Percentiles rank a stretch among this genome's conserved stretches.
Evolutionary conservation across 53 echinoderm and acorn worm genomes (phyloP).

Genomic region (Holothuria leucospilota): DNA sequence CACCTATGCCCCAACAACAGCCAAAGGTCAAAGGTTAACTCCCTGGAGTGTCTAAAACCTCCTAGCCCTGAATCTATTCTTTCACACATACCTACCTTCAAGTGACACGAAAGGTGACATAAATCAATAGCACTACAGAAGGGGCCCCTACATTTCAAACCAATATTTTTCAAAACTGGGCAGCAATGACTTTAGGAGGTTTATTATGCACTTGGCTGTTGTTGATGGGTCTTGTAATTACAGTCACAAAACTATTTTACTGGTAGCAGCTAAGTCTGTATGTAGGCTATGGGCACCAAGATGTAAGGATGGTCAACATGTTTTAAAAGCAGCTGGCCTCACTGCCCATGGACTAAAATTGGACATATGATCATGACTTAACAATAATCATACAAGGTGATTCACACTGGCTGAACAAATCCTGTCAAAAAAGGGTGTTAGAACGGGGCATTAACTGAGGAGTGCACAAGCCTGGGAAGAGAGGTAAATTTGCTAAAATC

Average conservation of each 20-base stretch:
- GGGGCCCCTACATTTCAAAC: conserved; percentile 7
- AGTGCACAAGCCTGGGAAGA: no score
- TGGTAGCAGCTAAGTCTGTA: no score
- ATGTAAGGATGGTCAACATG: no score
- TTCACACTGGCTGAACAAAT: no score
- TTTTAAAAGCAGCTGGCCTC: no score
- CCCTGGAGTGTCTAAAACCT: conserved; percentile 34
- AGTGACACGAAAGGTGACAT: conserved; percentile 31
- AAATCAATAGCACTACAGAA: conserved; percentile 18
- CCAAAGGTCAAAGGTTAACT: conserved; percentile 35
- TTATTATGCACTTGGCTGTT: conserved; percentile 21
- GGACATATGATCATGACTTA: no score
- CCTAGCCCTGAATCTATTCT: conserved; percentile 7
- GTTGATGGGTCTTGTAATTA: conserved; percentile 28
- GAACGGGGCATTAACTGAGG: no score
- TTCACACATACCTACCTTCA: conserved; percentile 39
- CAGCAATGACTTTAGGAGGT: conserved; percentile 9
- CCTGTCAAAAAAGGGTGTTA: no score
- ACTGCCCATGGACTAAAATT: no score
- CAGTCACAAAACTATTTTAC: conserved; percentile 31
- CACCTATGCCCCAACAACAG: conserved; percentile 40
- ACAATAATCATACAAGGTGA: no score
- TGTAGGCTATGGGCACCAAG: no score
- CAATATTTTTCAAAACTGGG: neutral
- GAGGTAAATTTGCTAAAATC: no score